Conservation (phyloP, 1,140 invertebrate genomes). For the Drosophila repleta region DNA sequence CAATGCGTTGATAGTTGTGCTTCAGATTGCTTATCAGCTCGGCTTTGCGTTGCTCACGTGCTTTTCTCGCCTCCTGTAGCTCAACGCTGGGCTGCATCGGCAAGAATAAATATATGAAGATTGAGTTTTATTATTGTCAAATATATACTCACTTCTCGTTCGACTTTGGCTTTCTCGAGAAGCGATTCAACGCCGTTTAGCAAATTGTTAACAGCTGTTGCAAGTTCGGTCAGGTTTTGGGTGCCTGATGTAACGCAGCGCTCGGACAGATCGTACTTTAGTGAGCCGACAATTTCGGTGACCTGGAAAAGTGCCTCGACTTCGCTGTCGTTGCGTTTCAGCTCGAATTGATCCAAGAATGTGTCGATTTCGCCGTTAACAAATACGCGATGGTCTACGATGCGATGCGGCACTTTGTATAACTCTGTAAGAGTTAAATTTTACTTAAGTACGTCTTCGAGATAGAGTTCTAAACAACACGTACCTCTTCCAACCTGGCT, state of each 20-base stretch:
- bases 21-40: slow-evolving; percentile 91
- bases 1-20: slow-evolving; percentile 89
- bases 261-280: slow-evolving; percentile 85
- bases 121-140: background rate
- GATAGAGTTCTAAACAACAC: background rate
- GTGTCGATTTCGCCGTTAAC: slow-evolving; percentile 92
- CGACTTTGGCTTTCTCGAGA: slow-evolving; percentile 61
- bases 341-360: slow-evolving; percentile 93
- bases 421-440: slow-evolving; percentile 86
- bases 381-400: slow-evolving; percentile 94
- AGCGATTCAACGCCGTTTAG: slow-evolving; percentile 55
- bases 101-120: background rate
- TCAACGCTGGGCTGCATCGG: slow-evolving; percentile 84
- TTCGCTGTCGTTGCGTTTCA: slow-evolving; percentile 90
- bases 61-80: slow-evolving; percentile 85
- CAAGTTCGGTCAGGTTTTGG: slow-evolving; percentile 51
- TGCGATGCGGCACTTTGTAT: slow-evolving; percentile 91
- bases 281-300: slow-evolving; percentile 90
- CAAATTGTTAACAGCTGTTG: slow-evolving; percentile 55
- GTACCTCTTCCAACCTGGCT: slow-evolving; percentile 67
- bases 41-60: slow-evolving; percentile 88
- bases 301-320: slow-evolving; percentile 91
- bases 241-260: slow-evolving; percentile 74
- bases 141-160: slow-evolving; percentile 45
- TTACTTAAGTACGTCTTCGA: background rate